These are phyloP conservation scores for Dendronephthya gigantea DNA, from an alignment of 64 coral and sea anemone genomes.

Conservation along the genomic window DNA sequence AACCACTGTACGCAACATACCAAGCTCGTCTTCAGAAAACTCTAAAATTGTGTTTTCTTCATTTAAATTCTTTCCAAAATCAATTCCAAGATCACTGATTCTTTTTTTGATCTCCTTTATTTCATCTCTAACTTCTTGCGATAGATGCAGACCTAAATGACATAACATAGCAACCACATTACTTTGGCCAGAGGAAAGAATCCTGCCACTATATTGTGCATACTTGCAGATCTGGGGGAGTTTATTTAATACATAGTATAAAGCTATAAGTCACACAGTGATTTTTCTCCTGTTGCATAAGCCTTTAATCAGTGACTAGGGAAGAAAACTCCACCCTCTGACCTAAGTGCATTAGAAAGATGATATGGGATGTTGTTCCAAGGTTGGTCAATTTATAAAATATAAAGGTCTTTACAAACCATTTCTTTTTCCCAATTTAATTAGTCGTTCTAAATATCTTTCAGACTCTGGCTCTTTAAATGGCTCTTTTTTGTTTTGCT, in stretches of 20 bases:
- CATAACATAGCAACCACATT: background rate
- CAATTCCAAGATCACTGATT: constrained; percentile 69
- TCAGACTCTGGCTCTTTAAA: constrained; percentile 40
- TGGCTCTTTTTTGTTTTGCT: constrained; percentile 49
- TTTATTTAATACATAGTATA: too few species aligned
- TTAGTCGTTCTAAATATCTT: constrained; percentile 60
- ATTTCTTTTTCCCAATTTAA: constrained; percentile 82
- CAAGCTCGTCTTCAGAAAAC: constrained; percentile 60
- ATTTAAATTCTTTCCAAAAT: constrained; percentile 90
- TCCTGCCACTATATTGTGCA: too few species aligned
- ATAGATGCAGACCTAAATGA: constrained; percentile 79
- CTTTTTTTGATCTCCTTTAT: constrained; percentile 87
- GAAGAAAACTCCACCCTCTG: too few species aligned
- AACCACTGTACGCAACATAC: too few species aligned
- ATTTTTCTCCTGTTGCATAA: too few species aligned
- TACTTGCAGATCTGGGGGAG: too few species aligned
- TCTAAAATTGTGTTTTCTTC: constrained; percentile 86
- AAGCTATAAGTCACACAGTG: too few species aligned
- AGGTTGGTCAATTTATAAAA: too few species aligned
- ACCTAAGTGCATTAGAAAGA: too few species aligned
- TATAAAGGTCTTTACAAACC: constrained; percentile 35
- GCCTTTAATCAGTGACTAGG: too few species aligned
- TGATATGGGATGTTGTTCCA: too few species aligned
- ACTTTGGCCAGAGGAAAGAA: too few species aligned
- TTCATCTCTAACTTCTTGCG: constrained; percentile 44